Evolutionary conservation across 2,113 vertebrate genomes (phyloP).

Genomic region (Saccopteryx bilineata): DNA sequence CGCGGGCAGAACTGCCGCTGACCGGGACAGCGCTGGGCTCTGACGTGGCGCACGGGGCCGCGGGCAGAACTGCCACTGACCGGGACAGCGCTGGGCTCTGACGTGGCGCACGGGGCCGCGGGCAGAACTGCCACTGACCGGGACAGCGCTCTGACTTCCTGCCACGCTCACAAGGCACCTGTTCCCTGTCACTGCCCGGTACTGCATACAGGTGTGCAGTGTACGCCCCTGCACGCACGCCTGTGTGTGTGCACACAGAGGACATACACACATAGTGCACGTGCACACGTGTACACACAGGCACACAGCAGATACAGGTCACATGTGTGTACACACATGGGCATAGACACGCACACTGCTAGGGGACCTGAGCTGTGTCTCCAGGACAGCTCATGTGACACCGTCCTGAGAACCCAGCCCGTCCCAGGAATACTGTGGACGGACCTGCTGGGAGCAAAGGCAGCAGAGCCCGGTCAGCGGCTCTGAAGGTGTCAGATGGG

Average conservation of each 20-base stretch:
- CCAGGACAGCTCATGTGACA: neutral
- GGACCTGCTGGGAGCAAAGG: neutral
- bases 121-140: no score
- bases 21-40: no score
- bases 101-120: no score
- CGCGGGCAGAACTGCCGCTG: no score
- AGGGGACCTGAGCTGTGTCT: neutral
- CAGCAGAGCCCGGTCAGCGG: neutral
- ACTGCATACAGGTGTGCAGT: accelerated
- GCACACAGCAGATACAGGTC: no score
- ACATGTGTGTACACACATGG: no score
- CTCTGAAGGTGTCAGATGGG: neutral
- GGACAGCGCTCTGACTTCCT: no score
- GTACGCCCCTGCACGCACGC: accelerated
- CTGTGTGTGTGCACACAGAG: no score
- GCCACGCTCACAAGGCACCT: neutral
- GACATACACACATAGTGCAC: no score
- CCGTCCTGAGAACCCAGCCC: neutral
- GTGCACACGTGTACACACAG: no score
- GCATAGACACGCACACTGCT: neutral
- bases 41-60: neutral
- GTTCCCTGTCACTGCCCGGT: neutral
- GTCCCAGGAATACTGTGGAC: neutral
- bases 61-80: no score
- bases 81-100: no score